phyloP scores from a whole-genome alignment of 2,888 invertebrate species.

The Proisotoma minuta region DNA sequence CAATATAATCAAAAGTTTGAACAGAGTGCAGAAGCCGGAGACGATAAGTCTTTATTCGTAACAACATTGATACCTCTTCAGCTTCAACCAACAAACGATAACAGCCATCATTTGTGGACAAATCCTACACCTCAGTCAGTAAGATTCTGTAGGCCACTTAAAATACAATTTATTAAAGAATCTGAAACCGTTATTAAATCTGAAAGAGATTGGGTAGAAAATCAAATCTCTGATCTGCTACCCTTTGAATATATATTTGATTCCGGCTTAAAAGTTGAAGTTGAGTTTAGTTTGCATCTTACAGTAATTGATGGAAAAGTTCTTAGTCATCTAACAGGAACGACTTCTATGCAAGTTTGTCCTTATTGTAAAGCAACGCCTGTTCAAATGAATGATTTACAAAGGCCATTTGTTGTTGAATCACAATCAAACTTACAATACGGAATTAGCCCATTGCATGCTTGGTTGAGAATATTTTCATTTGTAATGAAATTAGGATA shows the following conservation, averaged over 20 bases:
- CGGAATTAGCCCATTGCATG: constrained; percentile 13
- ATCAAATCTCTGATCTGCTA: neutral
- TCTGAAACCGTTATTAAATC: neutral
- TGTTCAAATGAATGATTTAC: neutral
- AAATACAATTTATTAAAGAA: neutral
- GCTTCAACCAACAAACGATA: neutral
- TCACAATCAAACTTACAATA: constrained; percentile 2
- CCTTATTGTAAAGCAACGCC: neutral
- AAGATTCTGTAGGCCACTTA: neutral
- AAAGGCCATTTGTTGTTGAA: neutral
- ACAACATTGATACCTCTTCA: neutral
- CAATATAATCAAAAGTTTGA: neutral
- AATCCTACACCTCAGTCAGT: neutral
- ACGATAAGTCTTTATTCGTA: neutral
- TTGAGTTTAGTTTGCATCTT: neutral
- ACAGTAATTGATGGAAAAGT: neutral
- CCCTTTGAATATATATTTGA: neutral
- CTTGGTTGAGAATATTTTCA: constrained; percentile 12
- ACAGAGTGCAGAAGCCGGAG: too few species aligned
- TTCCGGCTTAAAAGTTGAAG: neutral
- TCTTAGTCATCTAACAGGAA: neutral
- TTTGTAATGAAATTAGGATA: constrained; percentile 19
- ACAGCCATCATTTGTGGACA: neutral
- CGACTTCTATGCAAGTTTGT: neutral
- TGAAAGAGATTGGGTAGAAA: neutral